Conservation (phyloP, 2,888 invertebrate species). For the Alloplasta piceator region DNA sequence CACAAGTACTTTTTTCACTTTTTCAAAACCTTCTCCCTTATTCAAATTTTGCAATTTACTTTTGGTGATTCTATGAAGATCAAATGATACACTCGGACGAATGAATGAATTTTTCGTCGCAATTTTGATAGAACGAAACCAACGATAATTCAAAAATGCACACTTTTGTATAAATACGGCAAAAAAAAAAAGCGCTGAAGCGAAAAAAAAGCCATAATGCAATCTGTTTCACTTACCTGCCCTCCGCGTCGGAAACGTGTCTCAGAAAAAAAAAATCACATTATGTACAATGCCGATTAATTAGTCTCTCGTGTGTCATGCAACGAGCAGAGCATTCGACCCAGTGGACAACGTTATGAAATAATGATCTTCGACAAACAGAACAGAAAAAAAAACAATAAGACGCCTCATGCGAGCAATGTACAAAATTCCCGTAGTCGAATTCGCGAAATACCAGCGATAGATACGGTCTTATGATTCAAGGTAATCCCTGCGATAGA, state of each 20-base stretch:
- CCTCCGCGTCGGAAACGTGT: constrained; percentile 47
- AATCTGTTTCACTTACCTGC: constrained; percentile 76
- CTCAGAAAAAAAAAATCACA: constrained; percentile 58
- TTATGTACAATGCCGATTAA: constrained; percentile 77
- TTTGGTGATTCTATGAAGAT: background rate
- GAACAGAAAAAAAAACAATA: constrained; percentile 18
- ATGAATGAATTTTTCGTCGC: constrained; percentile 12
- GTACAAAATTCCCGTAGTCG: constrained; percentile 64
- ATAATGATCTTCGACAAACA: constrained; percentile 65
- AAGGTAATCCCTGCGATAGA: no score
- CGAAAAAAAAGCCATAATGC: constrained; percentile 73
- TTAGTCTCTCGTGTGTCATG: constrained; percentile 78
- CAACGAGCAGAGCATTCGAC: constrained; percentile 81
- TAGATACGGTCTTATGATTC: constrained; percentile 12
- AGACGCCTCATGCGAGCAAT: constrained; percentile 77
- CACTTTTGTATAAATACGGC: background rate
- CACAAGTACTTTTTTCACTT: constrained; percentile 24
- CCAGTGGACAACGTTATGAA: constrained; percentile 78
- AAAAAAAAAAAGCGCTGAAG: constrained; percentile 64
- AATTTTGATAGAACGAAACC: background rate
- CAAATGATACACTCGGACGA: background rate
- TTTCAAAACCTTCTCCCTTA: background rate
- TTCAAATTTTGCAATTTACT: background rate
- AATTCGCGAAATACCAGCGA: constrained; percentile 63
- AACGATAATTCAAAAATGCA: background rate